These are phyloP conservation scores for Pelvicachromis taeniatus DNA, from an alignment of 2,113 vertebrate genomes.

Conservation along the genomic window DNA sequence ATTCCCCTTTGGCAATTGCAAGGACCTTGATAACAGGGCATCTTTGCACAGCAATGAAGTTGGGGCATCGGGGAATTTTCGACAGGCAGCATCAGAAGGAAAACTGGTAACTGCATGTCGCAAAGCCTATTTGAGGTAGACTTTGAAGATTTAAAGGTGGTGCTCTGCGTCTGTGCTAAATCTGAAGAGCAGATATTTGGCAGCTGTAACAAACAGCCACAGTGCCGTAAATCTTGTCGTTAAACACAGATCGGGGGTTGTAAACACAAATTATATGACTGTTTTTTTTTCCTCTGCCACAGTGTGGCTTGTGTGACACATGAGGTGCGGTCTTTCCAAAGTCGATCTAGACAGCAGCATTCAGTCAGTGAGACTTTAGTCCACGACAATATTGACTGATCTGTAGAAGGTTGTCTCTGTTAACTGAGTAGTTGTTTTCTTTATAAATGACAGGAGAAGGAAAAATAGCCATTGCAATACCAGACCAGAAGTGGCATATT, in stretches of 20 bases:
- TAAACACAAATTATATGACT: background rate
- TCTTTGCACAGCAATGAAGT: background rate
- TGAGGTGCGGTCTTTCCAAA: background rate
- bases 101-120: background rate
- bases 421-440: background rate
- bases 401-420: background rate
- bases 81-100: background rate
- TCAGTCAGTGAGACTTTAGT: background rate
- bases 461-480: background rate
- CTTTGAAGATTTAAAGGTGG: background rate
- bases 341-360: background rate
- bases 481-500: background rate
- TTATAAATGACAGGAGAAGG: background rate
- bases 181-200: background rate
- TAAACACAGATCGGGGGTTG: background rate
- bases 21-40: constrained; percentile 42
- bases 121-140: background rate
- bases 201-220: background rate
- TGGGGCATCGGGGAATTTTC: background rate
- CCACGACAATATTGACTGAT: background rate
- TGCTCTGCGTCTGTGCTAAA: background rate
- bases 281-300: background rate
- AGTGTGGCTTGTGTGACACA: background rate
- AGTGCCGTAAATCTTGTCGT: background rate
- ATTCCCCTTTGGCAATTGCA: constrained; percentile 22